Base-by-base conservation (phyloP, 1,140 invertebrate species). In the Tetragonula clypearis region DNA sequence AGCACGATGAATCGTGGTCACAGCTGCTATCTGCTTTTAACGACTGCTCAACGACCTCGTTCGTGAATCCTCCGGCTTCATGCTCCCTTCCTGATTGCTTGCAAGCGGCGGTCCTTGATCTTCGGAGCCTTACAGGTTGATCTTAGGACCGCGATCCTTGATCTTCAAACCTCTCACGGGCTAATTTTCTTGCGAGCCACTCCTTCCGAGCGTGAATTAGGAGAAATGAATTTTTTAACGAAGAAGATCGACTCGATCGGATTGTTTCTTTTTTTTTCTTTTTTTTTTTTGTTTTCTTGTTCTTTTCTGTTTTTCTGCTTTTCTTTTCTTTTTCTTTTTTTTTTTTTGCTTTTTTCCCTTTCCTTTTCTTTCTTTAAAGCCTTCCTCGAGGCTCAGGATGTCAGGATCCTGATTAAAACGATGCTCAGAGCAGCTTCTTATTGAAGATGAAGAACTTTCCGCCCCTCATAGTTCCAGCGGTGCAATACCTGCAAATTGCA, bases 401-500 rank as follows among this genome's bases (percentile, higher is more conserved):
- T 21, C 4, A 9, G 23, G 53, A 26, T n/a, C n/a, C 17, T 14
- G n/a, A 8, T 66, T 15, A 23, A 53, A 41, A 19, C 62, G 73
- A 35, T 66, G 55, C 73, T 86, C 90, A 90, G 74, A 92, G 85
- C 9, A 90, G 82, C 83, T 92, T 90, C 75, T 92, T 89, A 65
- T 93, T 90, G 88, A 92, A 91, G 83, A 91, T 87, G 75, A 93
- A 92, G 73, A 88, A 90, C 69, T 91, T 92, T 76, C 84, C 88
- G 55, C 88, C 80, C 88, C 85, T 90, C 91, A 91, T 92, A 86
- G 89, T 84, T 83, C 49, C 74, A 56, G 55, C 76, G 69, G 53
- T 55, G 26, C 68, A 56, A 75, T 60, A 41, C 80, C 82, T 90
- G 86, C 65, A 88, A 89, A 49, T 49, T 49, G 62, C 90, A 87